A percentile compares a stretch with the other conserved stretches of the same genome.
Evolutionary conservation across 2,888 invertebrate species (phyloP).

Genomic region (Oegoconia quadripuncta): DNA sequence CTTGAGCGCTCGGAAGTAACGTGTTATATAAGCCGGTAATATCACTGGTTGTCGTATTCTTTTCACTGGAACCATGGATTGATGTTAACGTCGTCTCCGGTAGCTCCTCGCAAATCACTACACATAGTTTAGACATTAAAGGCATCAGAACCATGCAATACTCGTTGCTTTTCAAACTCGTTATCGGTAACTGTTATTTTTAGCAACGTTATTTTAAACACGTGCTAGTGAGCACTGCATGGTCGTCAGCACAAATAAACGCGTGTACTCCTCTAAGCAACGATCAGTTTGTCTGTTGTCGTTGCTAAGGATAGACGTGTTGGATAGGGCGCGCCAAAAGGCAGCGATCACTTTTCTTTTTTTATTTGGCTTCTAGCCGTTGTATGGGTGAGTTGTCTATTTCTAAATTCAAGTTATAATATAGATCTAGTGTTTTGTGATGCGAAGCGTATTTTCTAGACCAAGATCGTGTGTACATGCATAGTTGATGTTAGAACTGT

Average conservation of each 20-base stretch:
- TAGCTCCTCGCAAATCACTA: too few species aligned
- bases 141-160: too few species aligned
- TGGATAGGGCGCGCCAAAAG: conserved; percentile 62
- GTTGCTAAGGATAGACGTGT: conserved; percentile 44
- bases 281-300: conserved; percentile 67
- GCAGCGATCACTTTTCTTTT: conserved; percentile 71
- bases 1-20: too few species aligned
- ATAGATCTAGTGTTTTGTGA: conserved; percentile 1
- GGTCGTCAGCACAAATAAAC: conserved; percentile 36
- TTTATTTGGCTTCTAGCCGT: conserved; percentile 80
- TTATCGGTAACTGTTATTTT: background rate
- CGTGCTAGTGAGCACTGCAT: background rate
- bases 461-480: background rate
- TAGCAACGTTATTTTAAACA: background rate
- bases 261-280: conserved; percentile 43
- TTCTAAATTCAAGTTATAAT: conserved; percentile 14
- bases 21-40: too few species aligned
- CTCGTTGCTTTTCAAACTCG: too few species aligned
- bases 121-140: too few species aligned
- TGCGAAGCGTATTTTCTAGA: background rate
- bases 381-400: conserved; percentile 73
- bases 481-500: conserved; percentile 1
- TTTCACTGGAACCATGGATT: too few species aligned
- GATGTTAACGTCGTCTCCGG: too few species aligned
- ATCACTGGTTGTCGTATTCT: too few species aligned